phyloP scores from a whole-genome alignment of 37 sponge, comb jelly and placozoan genomes.

The Cliona cf. orientalis region DNA sequence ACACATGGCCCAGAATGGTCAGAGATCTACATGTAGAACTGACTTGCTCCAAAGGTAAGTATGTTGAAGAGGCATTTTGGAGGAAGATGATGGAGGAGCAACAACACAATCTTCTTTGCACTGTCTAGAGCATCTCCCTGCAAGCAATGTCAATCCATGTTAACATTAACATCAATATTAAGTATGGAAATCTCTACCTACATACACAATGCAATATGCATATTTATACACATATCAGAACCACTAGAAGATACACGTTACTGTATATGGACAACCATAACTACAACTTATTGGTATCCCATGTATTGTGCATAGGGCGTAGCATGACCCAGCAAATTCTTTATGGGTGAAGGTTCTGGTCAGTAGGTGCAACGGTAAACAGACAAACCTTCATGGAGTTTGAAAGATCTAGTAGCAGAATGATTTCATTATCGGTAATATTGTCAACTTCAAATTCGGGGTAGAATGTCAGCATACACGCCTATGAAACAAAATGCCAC shows the following conservation, averaged over 20 bases:
- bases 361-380: too few species aligned
- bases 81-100: conserved; percentile 82
- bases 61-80: conserved; percentile 87
- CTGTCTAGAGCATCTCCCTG: conserved; percentile 39
- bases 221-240: too few species aligned
- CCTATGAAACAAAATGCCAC: conserved; percentile 33
- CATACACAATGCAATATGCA: too few species aligned
- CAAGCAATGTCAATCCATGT: not conserved
- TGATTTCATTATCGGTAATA: conserved; percentile 71
- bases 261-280: too few species aligned
- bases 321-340: too few species aligned
- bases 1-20: not conserved
- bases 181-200: too few species aligned
- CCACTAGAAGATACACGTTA: too few species aligned
- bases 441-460: conserved; percentile 92
- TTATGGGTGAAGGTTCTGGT: too few species aligned
- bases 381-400: conserved; percentile 94
- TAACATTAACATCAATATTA: not conserved
- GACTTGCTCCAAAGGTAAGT: conserved; percentile 77
- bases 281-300: too few species aligned
- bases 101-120: conserved; percentile 85
- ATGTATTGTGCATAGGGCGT: too few species aligned
- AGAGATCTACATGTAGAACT: not conserved
- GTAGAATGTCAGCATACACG: conserved; percentile 99
- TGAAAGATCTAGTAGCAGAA: conserved; percentile 88